Evolutionary conservation across 2,888 invertebrate genomes (phyloP), one percentile per base, ranked within the genome.

Genomic region (Operophtera brumata): DNA sequence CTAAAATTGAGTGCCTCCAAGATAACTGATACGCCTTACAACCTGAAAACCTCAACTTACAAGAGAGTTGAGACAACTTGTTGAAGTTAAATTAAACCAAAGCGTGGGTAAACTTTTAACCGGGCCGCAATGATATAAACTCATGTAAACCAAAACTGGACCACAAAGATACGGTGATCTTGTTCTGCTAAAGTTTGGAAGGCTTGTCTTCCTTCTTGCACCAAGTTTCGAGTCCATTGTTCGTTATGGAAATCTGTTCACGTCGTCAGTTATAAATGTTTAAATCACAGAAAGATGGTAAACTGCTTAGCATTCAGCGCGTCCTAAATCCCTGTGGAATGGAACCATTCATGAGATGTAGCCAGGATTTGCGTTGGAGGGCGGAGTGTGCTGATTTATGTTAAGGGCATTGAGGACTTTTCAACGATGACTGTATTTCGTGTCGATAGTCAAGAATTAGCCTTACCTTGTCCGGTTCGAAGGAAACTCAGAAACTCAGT

Each of bases 271-370:
- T 62, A 48, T 57, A 47, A 47, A 53, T 34, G 53, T 34, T 51
- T 51, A 51, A 54, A 55, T 50, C 59, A 43, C 54, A 61, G 62
- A 66, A 68, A 70, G 73, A 69, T 70, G 73, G 72, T 72, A 69
- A 78, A 73, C 77, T 81, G 69, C 70, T 86, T 81, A 84, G 75
- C 75, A 84, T 84, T 85, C 85, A 78, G 71, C 65, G 67, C 80
- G 77, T 72, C 76, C 78, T 78, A 75, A 78, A 78, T 57, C 78
- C 78, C 75, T 75, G 64, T 66, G 75, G 74, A 75, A 77, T 75
- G 76, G 28, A 36, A 10, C 1, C 37, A 34, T 34, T 37, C 20
- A 20, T 20, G 20, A 4, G 53, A 9, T 47, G 43, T 47, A 46
- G 25, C 25, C 8, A 46, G 46, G 49, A 20, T 20, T 20, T 39